Base-by-base conservation (phyloP, 2,797 vertebrate species). In the Yasuhikotakia modesta region DNA sequence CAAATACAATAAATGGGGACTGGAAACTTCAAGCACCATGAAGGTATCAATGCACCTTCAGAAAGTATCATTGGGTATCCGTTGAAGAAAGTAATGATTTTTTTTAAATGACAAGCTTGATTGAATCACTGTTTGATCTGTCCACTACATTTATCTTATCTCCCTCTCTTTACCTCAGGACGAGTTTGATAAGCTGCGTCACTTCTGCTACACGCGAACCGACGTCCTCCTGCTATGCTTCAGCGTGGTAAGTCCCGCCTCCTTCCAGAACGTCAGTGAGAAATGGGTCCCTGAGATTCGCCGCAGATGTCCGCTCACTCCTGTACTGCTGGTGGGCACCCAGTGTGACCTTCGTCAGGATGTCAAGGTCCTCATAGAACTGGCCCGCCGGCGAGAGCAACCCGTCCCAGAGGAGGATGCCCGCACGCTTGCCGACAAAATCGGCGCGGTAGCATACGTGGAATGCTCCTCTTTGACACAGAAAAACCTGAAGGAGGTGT, bases 401-500 rank as follows among this genome's bases (percentile, higher is more conserved):
- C 95, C 95, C 0, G 95, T 95, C 71, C 73, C 80, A 0, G 92
- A 93, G 50, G 90, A 90, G 10, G 94, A 94, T 0, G 95, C 94
- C 78, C 85, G 88, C 3, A 86, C 91, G 0, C 91, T 95, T 43
- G 91, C 92, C 0, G 89, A 90, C 27, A 94, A 95, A 84, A 84
- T 93, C 0, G 94, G 93, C 16, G 94, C 94, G 0, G 91, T 95
- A 24, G 90, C 87, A 2, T 95, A 96, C 11, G 65, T 95, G 0
- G 95, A 96, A 88, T 96, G 95, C 83, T 96, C 95, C 0, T 93
- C 94, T 0, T 91, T 96, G 64, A 96, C 95, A 0, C 95, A 96
- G 78, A 95, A 96, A 90, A 95, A 96, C 83, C 92, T 96, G 53
- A 96, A 96, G 88, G 95, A 95, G 83, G 94, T 96, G 82, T 96